These are phyloP conservation scores for Pyrrhura leucotis DNA, from an alignment of 2,797 vertebrate species.

Conservation along the genomic window DNA sequence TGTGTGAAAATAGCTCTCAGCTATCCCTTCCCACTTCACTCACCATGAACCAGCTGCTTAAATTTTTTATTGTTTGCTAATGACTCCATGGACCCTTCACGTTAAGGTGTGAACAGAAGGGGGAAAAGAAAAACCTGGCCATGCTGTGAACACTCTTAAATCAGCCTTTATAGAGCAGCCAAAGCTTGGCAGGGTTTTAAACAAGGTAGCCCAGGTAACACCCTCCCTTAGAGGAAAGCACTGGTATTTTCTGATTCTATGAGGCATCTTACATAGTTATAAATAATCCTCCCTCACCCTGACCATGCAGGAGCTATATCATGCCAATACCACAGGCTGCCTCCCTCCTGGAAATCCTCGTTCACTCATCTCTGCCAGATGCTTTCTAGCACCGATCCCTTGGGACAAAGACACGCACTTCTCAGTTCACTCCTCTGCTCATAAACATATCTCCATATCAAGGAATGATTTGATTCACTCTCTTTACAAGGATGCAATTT, in stretches of 20 bases:
- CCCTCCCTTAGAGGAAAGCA: not conserved
- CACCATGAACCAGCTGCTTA: not conserved
- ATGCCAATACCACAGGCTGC: not conserved
- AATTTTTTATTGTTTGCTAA: not conserved
- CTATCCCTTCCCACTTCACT: not conserved
- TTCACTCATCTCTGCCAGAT: not conserved
- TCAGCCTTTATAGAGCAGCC: not conserved
- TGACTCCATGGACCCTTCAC: not conserved
- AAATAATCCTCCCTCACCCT: not conserved
- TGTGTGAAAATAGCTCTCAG: not conserved
- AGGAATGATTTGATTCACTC: rapidly evolving
- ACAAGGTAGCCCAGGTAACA: not conserved
- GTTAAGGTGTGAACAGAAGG: not conserved
- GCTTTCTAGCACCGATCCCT: not conserved
- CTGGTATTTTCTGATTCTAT: rapidly evolving
- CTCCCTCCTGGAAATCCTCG: not conserved
- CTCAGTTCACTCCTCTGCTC: not conserved
- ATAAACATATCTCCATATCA: rapidly evolving
- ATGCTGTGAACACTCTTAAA: not conserved
- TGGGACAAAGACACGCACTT: not conserved
- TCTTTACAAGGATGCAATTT: not conserved
- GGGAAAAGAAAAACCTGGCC: not conserved
- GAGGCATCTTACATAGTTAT: rapidly evolving
- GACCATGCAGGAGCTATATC: not conserved
- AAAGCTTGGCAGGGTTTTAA: not conserved